Evolutionary conservation across 92 coral and sea anemone species (phyloP), one percentile per base, ranked within the genome.

Genomic region (Scolanthus callimorphus): DNA sequence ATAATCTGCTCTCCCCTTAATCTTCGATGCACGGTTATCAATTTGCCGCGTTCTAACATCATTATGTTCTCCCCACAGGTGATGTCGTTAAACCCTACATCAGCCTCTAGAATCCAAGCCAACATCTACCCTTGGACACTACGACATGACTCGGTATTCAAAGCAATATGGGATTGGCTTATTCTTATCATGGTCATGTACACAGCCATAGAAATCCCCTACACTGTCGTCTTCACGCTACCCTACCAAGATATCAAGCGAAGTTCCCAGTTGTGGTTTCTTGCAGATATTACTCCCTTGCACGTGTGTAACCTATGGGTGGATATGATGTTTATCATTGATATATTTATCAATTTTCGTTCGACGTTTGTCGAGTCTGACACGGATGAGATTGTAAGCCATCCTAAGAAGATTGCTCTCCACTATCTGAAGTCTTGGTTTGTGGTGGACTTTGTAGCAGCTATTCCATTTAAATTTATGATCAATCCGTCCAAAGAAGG

Each of bases 81-180:
- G 28, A 94, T 94, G 99, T 94, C 99, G 25, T 62, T 94, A 29
- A 94, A 87, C 48, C 75, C 96, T 3, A 73, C 82, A 24, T 78
- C 96, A 17, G 66, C 84, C 27, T 48, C 76, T 29, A 85, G 96
- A 49, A 74, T 69, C 8, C 88, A 94, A 51, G 68, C 76, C 15
- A 79, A 63, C 17, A 77, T 84, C 50, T 74, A 81, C 27, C 85
- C 91, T 1, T 81, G 91, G 49, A 94, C 99, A 51, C 65, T 94
- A 51, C 82, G 90, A 26, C 97, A 94, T 59, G 99, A 94, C 61
- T 94, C 99, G 6, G 68, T 94, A 15, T 73, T 77, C 74, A 94
- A 94, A 59, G 99, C 99, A n/a, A 79, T 89, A 11, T 94, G 99
- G 99, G 99, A 94, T 52, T 94, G 99, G 99, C 29, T 94, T 3